Evolutionary conservation across 2,888 invertebrate species (phyloP).

Genomic region (Ectobius pallidus): DNA sequence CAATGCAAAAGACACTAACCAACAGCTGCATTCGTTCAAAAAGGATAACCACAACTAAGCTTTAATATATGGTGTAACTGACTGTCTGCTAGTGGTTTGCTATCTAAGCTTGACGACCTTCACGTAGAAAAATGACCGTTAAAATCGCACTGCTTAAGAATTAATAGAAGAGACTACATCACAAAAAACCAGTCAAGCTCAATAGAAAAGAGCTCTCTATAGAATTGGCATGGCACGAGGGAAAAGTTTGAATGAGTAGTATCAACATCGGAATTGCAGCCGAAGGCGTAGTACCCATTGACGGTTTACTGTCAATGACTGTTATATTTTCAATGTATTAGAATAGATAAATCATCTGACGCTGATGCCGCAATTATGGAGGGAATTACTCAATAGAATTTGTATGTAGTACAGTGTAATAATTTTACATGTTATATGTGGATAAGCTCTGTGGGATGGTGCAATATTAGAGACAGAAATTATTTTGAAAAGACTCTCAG

Average conservation of each 20-base stretch:
- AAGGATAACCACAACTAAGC: no score
- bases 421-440: no score
- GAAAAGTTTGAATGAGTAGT: background rate
- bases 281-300: background rate
- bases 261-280: background rate
- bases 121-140: background rate
- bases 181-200: background rate
- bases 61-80: background rate
- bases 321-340: no score
- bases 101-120: background rate
- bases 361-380: no score
- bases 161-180: background rate
- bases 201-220: background rate
- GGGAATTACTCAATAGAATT: no score
- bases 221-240: background rate
- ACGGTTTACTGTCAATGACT: background rate
- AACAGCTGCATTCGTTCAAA: background rate
- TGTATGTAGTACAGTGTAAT: no score
- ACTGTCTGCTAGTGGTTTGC: background rate
- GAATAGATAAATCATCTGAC: no score
- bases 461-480: no score
- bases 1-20: no score
- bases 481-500: no score
- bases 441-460: no score
- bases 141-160: background rate